Conservation (phyloP, 1,140 invertebrate genomes). For the Aporrectodea caliginosa region DNA sequence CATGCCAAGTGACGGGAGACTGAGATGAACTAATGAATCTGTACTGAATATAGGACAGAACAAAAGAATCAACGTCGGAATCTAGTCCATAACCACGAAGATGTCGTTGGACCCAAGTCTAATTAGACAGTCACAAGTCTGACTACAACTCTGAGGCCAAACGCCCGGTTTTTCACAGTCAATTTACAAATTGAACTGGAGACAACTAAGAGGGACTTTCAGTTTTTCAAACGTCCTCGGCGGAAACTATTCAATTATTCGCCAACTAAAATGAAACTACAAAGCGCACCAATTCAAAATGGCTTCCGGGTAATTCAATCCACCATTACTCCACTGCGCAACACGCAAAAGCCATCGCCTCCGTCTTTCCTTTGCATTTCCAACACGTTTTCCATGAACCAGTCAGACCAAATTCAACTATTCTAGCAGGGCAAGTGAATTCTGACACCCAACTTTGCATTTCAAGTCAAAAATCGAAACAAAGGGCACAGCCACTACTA, state of each 20-base stretch:
- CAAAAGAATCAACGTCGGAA: too few species aligned
- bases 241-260: too few species aligned
- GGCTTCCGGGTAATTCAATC: neutral
- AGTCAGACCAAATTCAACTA: too few species aligned
- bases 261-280: neutral
- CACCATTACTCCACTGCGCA: neutral
- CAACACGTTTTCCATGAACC: too few species aligned
- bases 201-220: too few species aligned
- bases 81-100: too few species aligned
- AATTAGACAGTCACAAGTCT: neutral
- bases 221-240: too few species aligned
- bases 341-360: too few species aligned
- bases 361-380: too few species aligned
- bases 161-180: neutral
- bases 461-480: neutral
- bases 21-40: too few species aligned
- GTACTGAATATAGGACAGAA: too few species aligned
- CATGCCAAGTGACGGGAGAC: too few species aligned
- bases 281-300: neutral
- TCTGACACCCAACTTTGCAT: neutral
- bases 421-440: neutral
- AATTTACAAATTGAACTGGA: neutral
- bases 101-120: neutral
- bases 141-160: neutral
- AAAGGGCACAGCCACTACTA: neutral